A percentile compares a stretch with the other conserved stretches of the same genome.
These are phyloP conservation scores for Fratercula arctica DNA, from an alignment of 2,797 vertebrate genomes.

Conservation along the genomic window DNA sequence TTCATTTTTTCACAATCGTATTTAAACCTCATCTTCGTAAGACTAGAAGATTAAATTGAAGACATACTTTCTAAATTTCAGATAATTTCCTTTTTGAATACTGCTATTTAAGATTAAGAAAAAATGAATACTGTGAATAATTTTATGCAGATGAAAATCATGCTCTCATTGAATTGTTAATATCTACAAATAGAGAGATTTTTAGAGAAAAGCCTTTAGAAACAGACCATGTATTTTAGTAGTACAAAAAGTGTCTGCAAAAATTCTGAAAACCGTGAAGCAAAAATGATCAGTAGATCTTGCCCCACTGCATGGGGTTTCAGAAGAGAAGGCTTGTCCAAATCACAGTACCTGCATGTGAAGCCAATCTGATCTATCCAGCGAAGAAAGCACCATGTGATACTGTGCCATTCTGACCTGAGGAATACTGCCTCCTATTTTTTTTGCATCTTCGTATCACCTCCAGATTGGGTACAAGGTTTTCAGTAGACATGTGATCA, in stretches of 20 bases:
- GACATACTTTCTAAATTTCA: conserved; percentile 12
- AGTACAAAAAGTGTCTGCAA: not conserved
- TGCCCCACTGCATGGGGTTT: not conserved
- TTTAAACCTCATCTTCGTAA: conserved; percentile 40
- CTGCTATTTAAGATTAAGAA: conserved; percentile 19
- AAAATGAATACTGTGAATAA: conserved; percentile 28
- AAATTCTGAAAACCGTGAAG: not conserved
- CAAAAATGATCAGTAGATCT: not conserved
- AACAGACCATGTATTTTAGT: not conserved
- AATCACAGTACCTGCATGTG: not conserved
- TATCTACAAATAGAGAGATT: not conserved
- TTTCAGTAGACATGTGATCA: not conserved
- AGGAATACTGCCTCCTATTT: not conserved
- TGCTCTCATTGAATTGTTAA: conserved; percentile 5
- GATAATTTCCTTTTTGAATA: conserved; percentile 17
- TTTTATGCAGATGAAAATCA: conserved; percentile 17
- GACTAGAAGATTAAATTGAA: conserved; percentile 32
- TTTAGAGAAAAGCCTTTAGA: not conserved
- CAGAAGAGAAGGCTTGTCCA: not conserved
- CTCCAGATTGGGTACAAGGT: not conserved
- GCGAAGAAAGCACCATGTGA: not conserved
- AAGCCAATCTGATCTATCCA: not conserved
- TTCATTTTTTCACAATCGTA: conserved; percentile 22
- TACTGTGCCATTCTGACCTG: not conserved
- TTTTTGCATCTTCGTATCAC: not conserved